Evolutionary conservation across 2,888 invertebrate species (phyloP), one percentile per base, ranked within the genome.

Genomic region (Alviniconcha strummeri): DNA sequence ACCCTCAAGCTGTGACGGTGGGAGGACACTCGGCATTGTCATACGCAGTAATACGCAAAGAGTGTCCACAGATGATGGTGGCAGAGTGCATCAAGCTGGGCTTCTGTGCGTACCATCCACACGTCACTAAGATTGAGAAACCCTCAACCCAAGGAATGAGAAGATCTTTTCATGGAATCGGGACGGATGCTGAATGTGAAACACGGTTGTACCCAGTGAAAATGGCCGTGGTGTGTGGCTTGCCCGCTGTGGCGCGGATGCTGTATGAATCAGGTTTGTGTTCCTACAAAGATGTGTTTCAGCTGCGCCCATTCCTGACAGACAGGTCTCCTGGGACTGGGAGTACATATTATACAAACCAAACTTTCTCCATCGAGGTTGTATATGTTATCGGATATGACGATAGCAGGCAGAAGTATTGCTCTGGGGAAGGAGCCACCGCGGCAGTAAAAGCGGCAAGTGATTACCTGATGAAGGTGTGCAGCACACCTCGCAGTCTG

Each of bases 1-100:
- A 77, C 17, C 77, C 77, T 36, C 15, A 57, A 13, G 52, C 77
- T 5, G 77, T 77, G 19, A 77, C 77, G 36, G 54, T 19, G 13
- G 19, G 77, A 11, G 77, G 57, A 5, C 60, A 60, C 11, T 77
- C 77, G 11, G 77, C 36, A n/a, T 60, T 77, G 77, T 77, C 77
- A 4, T 77, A 60, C 13, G 77, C 77, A 36, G 56, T 60, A 19
- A n/a, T 75, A 5, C 55, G 55, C 11, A 15, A 55, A 17, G 11
- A 11, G 15, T 55, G 7, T 17, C 75, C 75, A 7, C 4, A 0
- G 11, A 54, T 17, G 76, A 77, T 57, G 56, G 56, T 77, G 76
- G 76, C 76, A 9, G 15, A 55, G 7, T 75, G 75, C 55, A 55
- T 75, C 55, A 55, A 54, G 17, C 13, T 55, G 13, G 75, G 75